Conservation (phyloP, 2,888 invertebrate genomes). For the Corbicula japonica region DNA sequence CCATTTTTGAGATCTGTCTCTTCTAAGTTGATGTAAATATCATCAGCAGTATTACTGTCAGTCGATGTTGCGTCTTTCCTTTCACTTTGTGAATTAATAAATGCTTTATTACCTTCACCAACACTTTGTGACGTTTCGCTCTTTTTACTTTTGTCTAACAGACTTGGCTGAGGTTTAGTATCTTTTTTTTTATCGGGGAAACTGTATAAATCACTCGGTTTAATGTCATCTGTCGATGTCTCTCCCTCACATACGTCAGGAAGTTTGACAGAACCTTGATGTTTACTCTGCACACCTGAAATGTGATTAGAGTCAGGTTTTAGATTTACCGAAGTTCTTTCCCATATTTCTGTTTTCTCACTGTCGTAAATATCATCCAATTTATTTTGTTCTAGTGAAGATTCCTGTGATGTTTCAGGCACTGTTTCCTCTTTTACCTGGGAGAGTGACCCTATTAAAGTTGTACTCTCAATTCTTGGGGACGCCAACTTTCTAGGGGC, state of each 20-base stretch:
- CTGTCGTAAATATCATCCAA: background rate
- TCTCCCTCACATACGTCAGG: conserved; percentile 42
- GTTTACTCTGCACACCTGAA: background rate
- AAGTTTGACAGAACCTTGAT: conserved; percentile 30
- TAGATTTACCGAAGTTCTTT: background rate
- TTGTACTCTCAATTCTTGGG: conserved; percentile 8
- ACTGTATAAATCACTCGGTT: conserved; percentile 24
- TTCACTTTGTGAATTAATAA: background rate
- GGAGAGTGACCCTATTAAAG: background rate
- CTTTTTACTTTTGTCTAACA: too few relatives aligned
- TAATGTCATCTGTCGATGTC: conserved; percentile 51
- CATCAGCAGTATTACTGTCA: conserved; percentile 13
- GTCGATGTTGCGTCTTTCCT: background rate
- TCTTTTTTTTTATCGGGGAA: conserved; percentile 23
- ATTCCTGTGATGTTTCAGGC: too few relatives aligned
- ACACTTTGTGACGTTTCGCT: too few relatives aligned
- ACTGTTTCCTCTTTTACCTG: background rate
- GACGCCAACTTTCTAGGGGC: conserved; percentile 21
- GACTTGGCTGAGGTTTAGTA: too few relatives aligned
- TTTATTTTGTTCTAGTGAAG: background rate
- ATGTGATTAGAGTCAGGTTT: background rate
- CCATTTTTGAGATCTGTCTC: background rate
- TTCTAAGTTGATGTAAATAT: conserved; percentile 23
- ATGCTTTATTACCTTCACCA: too few relatives aligned
- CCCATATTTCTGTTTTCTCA: background rate